These are phyloP conservation scores for Pseudococcus viburni DNA, from an alignment of 2,888 invertebrate genomes.

Conservation along the genomic window DNA sequence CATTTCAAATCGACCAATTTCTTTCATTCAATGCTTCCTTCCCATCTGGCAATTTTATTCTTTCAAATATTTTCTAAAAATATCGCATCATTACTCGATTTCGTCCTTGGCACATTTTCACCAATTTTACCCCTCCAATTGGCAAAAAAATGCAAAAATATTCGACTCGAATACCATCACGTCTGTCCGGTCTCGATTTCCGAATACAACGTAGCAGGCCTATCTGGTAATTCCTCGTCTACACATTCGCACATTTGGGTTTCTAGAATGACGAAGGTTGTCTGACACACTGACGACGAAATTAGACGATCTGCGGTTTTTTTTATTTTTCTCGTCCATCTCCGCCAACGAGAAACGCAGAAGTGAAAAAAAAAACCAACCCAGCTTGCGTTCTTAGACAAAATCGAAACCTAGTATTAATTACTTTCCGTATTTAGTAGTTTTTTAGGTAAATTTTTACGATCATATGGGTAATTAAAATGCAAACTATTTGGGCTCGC, in stretches of 20 bases:
- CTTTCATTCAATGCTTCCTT: too few relatives aligned
- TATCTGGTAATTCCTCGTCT: not conserved
- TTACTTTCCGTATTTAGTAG: constrained; percentile 33
- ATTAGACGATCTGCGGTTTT: not conserved
- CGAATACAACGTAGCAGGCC: not conserved
- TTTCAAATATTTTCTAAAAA: too few relatives aligned
- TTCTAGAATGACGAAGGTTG: constrained; percentile 16
- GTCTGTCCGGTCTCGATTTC: not conserved
- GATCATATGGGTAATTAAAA: constrained; percentile 40
- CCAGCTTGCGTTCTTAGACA: not conserved
- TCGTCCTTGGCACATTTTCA: too few relatives aligned
- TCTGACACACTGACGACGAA: constrained; percentile 5
- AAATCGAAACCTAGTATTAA: constrained; percentile 38
- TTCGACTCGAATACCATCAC: too few relatives aligned
- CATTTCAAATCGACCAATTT: too few relatives aligned
- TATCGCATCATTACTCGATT: too few relatives aligned
- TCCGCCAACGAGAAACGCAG: not conserved
- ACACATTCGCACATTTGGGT: not conserved
- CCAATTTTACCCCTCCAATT: too few relatives aligned
- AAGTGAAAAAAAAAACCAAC: not conserved
- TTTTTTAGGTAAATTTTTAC: constrained; percentile 13
- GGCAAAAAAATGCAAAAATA: too few relatives aligned
- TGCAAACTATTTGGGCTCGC: not conserved
- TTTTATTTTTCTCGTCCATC: not conserved
- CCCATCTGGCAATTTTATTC: too few relatives aligned